phyloP scores from a whole-genome alignment of 2,113 vertebrate species.

The Aptenodytes patagonicus region DNA sequence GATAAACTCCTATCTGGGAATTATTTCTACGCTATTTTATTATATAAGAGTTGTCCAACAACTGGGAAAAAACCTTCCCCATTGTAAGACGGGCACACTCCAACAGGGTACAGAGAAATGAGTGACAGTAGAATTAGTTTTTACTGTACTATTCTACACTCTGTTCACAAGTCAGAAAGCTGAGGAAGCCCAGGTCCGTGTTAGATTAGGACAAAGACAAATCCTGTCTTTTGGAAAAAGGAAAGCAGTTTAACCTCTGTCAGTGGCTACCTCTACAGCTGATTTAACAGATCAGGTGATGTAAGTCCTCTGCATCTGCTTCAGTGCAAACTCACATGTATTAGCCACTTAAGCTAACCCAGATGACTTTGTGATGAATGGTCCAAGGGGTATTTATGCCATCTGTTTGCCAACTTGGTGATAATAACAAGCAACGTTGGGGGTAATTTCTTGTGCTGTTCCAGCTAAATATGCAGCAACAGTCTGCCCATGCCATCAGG shows the following conservation, averaged over 20 bases:
- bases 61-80: neutral
- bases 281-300: neutral
- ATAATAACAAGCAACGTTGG: neutral
- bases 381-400: neutral
- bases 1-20: neutral
- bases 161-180: neutral
- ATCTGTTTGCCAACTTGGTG: neutral
- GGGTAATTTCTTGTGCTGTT: neutral
- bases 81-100: neutral
- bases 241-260: neutral
- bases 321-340: neutral
- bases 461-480: neutral
- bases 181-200: neutral
- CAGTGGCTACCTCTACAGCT: neutral
- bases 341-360: neutral
- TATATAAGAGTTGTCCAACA: neutral
- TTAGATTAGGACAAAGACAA: neutral
- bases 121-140: neutral
- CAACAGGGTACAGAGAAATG: neutral
- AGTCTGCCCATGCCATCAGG: neutral
- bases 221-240: neutral
- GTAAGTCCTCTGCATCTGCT: neutral
- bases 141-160: neutral
- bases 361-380: neutral
- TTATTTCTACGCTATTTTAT: neutral